Percentiles rank a stretch among this genome's conserved stretches.
Evolutionary conservation across 2,113 vertebrate genomes (phyloP).

Genomic region (Nothoprocta pentlandii): DNA sequence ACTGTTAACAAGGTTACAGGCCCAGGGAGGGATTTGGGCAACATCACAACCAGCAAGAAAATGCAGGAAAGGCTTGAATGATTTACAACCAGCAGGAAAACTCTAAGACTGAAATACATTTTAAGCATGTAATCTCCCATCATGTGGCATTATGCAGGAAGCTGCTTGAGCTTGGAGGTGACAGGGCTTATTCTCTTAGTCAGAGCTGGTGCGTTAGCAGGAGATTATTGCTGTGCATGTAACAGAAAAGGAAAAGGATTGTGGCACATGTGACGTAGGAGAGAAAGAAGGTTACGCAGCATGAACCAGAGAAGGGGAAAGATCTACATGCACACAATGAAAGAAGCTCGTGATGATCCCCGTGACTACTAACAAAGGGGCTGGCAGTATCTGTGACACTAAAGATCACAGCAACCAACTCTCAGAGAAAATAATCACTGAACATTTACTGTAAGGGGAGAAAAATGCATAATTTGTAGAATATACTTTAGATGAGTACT

Average conservation of each 20-base stretch:
- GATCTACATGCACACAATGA: conserved; percentile 1
- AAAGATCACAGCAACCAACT: not conserved
- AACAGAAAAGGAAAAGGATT: conserved; percentile 63
- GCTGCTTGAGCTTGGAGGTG: conserved; percentile 63
- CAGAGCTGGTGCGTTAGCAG: conserved; percentile 33
- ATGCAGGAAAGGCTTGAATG: not conserved
- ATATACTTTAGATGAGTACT: not conserved
- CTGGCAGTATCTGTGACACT: not conserved
- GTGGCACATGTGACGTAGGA: not conserved
- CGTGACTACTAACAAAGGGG: not conserved
- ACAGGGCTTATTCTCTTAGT: conserved; percentile 63
- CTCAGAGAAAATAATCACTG: not conserved
- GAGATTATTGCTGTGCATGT: conserved; percentile 54
- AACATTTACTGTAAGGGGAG: not conserved
- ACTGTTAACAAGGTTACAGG: not conserved
- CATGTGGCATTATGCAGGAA: conserved; percentile 54
- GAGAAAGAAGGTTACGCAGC: conserved; percentile 58
- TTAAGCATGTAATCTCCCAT: conserved; percentile 62
- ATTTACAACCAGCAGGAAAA: conserved; percentile 47
- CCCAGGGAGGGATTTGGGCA: not conserved
- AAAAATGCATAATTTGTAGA: not conserved
- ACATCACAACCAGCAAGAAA: not conserved
- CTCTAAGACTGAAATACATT: conserved; percentile 45
- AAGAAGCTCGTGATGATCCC: not conserved
- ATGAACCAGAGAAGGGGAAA: not conserved